phyloP scores from a whole-genome alignment of 2,113 vertebrate genomes.

The Pedetes capensis region DNA sequence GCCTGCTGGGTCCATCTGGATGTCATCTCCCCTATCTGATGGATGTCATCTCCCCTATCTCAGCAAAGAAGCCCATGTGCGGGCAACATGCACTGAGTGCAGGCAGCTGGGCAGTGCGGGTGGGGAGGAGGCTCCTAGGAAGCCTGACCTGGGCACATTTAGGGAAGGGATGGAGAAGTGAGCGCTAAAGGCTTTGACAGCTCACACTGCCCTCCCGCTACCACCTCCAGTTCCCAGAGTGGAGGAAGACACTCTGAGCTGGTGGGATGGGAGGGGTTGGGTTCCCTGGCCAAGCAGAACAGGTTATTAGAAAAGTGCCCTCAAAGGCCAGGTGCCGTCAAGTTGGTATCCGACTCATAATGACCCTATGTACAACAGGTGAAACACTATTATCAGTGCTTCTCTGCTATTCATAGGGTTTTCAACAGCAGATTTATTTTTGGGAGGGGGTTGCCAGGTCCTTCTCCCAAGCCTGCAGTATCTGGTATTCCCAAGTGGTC shows the following conservation, averaged over 20 bases:
- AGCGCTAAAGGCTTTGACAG: not conserved
- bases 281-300: not conserved
- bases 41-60: not conserved
- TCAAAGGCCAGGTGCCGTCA: too few species aligned
- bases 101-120: not conserved
- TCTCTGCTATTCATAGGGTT: too few species aligned
- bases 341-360: too few species aligned
- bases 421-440: too few species aligned
- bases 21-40: not conserved
- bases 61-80: not conserved
- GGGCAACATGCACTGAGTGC: rapidly evolving
- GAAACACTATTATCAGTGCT: too few species aligned
- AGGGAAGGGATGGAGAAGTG: not conserved
- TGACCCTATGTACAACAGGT: too few species aligned
- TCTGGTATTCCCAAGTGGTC: too few species aligned
- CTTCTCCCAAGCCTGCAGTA: too few species aligned
- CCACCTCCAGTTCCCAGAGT: not conserved
- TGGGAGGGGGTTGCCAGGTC: too few species aligned
- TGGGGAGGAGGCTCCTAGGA: not conserved
- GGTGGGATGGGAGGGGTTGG: rapidly evolving
- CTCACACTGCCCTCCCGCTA: too few species aligned
- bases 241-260: not conserved
- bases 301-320: not conserved
- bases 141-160: rapidly evolving
- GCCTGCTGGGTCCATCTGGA: not conserved